These are phyloP conservation scores for Protonemura montana DNA, from an alignment of 2,888 invertebrate genomes.

Conservation along the genomic window DNA sequence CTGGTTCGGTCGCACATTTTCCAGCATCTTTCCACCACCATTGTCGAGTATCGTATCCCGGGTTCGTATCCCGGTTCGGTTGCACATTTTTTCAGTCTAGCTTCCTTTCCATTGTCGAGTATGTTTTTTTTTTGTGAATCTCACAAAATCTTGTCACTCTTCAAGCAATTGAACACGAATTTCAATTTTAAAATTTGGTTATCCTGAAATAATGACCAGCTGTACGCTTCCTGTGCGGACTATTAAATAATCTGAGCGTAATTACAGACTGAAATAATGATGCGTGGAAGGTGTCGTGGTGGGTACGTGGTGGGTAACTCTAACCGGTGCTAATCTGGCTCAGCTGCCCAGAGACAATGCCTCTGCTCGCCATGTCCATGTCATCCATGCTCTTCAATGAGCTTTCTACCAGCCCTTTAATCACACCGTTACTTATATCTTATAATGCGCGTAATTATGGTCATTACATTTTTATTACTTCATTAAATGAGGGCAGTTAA, in stretches of 20 bases:
- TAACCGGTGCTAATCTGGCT: too few relatives aligned
- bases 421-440: neutral
- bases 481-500: neutral
- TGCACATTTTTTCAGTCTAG: too few relatives aligned
- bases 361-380: neutral
- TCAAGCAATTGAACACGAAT: neutral
- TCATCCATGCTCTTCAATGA: neutral
- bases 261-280: neutral
- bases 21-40: too few relatives aligned
- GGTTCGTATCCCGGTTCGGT: too few relatives aligned
- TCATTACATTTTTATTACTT: slow-evolving; percentile 22
- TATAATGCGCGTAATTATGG: slow-evolving; percentile 1
- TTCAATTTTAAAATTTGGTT: neutral
- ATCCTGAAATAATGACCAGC: neutral
- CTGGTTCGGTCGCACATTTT: too few relatives aligned
- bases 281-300: neutral
- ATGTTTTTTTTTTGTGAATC: neutral
- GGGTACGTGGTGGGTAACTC: neutral
- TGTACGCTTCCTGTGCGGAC: neutral
- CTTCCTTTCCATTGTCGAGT: neutral
- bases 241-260: neutral
- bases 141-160: neutral
- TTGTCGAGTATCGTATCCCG: too few relatives aligned
- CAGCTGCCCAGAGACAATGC: too few relatives aligned
- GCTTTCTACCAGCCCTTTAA: slow-evolving; percentile 27